Evolutionary conservation across 1,140 invertebrate genomes (phyloP).

Genomic region (Ceratina japonica): DNA sequence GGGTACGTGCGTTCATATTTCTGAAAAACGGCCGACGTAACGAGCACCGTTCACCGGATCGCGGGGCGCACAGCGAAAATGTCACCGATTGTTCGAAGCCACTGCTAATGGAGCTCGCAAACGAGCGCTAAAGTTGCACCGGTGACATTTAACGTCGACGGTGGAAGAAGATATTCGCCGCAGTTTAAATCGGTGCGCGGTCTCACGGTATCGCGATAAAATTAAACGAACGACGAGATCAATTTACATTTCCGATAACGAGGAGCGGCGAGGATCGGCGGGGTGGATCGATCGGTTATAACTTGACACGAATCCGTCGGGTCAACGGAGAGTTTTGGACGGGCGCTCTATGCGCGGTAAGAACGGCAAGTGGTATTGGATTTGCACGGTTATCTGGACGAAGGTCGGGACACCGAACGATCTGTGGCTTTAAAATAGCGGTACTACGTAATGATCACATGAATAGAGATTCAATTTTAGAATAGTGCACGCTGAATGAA

Average conservation of each 20-base stretch:
- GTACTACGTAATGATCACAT: conserved; percentile 42
- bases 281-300: conserved; percentile 3
- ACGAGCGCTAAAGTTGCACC: neutral
- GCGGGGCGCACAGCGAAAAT: neutral
- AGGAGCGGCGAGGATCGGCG: no score
- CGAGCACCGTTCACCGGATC: neutral
- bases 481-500: conserved; percentile 36
- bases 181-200: neutral
- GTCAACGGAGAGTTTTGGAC: conserved; percentile 37
- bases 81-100: conserved; percentile 1
- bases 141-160: neutral
- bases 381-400: conserved; percentile 24
- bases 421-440: conserved; percentile 37
- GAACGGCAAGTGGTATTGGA: conserved; percentile 18
- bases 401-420: conserved; percentile 35
- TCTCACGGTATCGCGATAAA: neutral
- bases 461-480: conserved; percentile 43
- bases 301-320: conserved; percentile 30
- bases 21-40: neutral
- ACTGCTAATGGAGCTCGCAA: conserved; percentile 10
- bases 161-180: neutral
- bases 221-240: neutral
- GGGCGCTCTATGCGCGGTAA: neutral
- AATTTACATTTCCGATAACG: conserved; percentile 23
- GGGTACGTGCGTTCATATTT: neutral